Conservation (phyloP, 2,888 invertebrate genomes). For the Hipparchia sbordonii region DNA sequence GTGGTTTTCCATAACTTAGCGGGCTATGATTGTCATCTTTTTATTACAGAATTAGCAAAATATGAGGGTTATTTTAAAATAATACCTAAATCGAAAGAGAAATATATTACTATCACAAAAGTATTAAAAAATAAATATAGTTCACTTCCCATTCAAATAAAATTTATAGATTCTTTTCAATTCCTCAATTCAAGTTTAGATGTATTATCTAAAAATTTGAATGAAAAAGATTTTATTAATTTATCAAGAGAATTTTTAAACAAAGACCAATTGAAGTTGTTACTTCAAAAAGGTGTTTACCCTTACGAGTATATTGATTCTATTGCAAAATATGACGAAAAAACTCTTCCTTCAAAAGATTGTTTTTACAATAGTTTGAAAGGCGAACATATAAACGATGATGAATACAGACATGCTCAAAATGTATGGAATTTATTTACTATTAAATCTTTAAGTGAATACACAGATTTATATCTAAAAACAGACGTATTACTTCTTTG, state of each 20-base stretch:
- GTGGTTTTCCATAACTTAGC: conserved; percentile 19
- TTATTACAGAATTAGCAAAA: conserved; percentile 8
- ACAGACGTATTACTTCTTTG: too few relatives aligned
- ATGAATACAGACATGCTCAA: neutral
- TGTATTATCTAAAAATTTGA: too few relatives aligned
- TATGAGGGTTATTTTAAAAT: conserved; percentile 14
- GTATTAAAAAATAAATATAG: conserved; percentile 10
- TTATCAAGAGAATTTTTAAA: conserved; percentile 15
- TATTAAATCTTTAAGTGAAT: too few relatives aligned
- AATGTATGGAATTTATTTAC: too few relatives aligned
- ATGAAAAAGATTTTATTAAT: conserved; percentile 27
- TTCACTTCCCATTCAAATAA: conserved; percentile 12
- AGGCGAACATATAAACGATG: neutral
- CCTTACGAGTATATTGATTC: neutral
- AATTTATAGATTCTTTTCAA: conserved; percentile 33
- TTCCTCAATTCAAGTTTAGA: too few relatives aligned
- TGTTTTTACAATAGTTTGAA: conserved; percentile 1
- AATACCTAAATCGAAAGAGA: conserved; percentile 16
- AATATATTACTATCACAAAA: conserved; percentile 17
- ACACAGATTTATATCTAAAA: too few relatives aligned
- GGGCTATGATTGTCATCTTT: conserved; percentile 24
- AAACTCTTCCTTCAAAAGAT: neutral
- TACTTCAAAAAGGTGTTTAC: neutral
- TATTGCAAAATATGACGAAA: neutral
- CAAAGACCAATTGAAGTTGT: conserved; percentile 25